phyloP scores from a whole-genome alignment of 2,797 vertebrate genomes.

The Sphaeramia orbicularis region DNA sequence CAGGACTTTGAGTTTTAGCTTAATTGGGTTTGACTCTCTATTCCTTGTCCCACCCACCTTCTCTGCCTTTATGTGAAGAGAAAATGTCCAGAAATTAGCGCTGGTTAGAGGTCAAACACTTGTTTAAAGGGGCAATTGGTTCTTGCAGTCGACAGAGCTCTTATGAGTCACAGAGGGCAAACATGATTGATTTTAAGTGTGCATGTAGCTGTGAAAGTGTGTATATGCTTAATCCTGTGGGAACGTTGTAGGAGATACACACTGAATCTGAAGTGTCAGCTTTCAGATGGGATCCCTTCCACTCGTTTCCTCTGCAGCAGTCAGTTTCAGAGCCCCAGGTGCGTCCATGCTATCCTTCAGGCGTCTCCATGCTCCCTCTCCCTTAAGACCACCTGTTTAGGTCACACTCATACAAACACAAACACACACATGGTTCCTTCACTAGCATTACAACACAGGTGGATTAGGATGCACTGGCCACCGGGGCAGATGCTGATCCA shows the following conservation, averaged over 20 bases:
- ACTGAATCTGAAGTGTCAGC: slow-evolving; percentile 68
- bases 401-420: slow-evolving; percentile 26
- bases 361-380: slow-evolving; percentile 22
- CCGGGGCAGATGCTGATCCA: too few species aligned
- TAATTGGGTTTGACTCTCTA: slow-evolving; percentile 39
- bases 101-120: slow-evolving; percentile 14
- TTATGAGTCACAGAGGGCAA: background rate
- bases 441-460: too few species aligned
- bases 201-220: background rate
- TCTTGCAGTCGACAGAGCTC: slow-evolving; percentile 20
- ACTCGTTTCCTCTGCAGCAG: slow-evolving; percentile 49
- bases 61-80: background rate
- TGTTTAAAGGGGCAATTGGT: slow-evolving; percentile 17
- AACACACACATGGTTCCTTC: too few species aligned
- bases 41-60: background rate
- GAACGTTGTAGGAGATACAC: slow-evolving; percentile 42
- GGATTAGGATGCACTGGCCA: too few species aligned
- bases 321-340: slow-evolving; percentile 75
- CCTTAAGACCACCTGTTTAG: slow-evolving; percentile 70
- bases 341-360: slow-evolving; percentile 48
- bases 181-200: slow-evolving; percentile 15
- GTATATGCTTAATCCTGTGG: slow-evolving; percentile 21
- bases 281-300: slow-evolving; percentile 71
- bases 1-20: slow-evolving; percentile 37
- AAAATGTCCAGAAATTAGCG: slow-evolving; percentile 11